These are phyloP conservation scores for Spodoptera frugiperda DNA, from an alignment of 1,140 invertebrate species.

Conservation along the genomic window DNA sequence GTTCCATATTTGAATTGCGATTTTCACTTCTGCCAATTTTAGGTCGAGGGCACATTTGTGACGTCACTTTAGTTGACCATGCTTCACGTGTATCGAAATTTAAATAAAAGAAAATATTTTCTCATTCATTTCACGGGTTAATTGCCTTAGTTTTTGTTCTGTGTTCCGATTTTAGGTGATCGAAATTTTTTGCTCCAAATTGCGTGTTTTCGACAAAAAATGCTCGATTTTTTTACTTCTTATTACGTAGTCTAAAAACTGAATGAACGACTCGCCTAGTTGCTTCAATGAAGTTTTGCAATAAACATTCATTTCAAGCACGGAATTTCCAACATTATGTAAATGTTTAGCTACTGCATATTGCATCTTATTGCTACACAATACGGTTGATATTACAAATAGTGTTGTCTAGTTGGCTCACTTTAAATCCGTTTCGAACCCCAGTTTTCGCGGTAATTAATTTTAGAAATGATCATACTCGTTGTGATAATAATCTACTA, in stretches of 20 bases:
- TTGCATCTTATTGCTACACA: conserved; percentile 17
- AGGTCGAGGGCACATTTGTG: conserved; percentile 72
- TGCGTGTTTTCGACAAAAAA: not conserved
- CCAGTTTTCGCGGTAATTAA: conserved; percentile 17
- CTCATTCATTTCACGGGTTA: not conserved
- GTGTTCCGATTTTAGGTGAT: not conserved
- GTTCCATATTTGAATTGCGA: conserved; percentile 66
- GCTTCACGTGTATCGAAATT: conserved; percentile 2
- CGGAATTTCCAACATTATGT: conserved; percentile 32
- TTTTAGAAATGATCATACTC: conserved; percentile 25
- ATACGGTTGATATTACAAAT: not conserved
- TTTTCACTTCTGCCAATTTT: conserved; percentile 74
- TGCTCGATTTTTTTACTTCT: not conserved
- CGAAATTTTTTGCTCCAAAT: not conserved
- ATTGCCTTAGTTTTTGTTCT: not conserved
- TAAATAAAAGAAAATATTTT: conserved; percentile 18
- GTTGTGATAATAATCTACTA: not conserved
- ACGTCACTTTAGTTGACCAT: conserved; percentile 27
- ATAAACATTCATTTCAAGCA: not conserved
- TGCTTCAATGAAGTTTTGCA: conserved; percentile 35
- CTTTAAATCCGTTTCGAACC: conserved; percentile 22
- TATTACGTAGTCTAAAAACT: conserved; percentile 6
- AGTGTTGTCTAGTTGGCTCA: conserved; percentile 6
- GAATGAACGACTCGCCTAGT: conserved; percentile 19
- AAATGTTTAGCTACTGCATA: conserved; percentile 9